Conservation (phyloP, 2,113 vertebrate genomes). For the Murina feae region DNA sequence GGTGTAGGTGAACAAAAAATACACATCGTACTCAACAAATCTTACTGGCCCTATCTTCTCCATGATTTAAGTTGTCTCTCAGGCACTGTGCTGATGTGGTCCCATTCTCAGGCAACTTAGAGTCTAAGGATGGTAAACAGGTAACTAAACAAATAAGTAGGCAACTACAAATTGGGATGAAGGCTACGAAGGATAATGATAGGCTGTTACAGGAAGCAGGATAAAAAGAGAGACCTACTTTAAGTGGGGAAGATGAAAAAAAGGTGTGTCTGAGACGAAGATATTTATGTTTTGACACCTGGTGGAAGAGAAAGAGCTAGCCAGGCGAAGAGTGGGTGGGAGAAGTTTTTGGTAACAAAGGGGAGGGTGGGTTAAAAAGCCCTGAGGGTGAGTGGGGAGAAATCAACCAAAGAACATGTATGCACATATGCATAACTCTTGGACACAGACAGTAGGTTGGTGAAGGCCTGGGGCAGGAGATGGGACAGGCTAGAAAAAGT, state of each 20-base stretch:
- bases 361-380: background rate
- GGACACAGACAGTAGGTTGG: too few relatives aligned
- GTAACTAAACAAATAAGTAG: background rate
- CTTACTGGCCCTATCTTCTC: background rate
- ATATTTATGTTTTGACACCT: background rate
- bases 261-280: background rate
- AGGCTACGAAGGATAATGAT: background rate
- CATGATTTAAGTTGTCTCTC: background rate
- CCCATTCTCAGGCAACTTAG: background rate
- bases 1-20: background rate
- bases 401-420: too few relatives aligned
- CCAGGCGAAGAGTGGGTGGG: background rate
- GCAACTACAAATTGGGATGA: background rate
- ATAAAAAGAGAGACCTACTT: background rate
- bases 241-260: background rate
- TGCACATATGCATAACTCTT: too few relatives aligned
- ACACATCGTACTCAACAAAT: background rate
- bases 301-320: background rate
- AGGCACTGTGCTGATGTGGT: background rate
- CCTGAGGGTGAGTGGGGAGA: background rate
- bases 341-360: background rate
- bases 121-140: background rate
- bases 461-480: too few relatives aligned
- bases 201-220: background rate
- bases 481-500: background rate